phyloP scores from a whole-genome alignment of 2,888 invertebrate species.

The Ceraclea dissimilis region DNA sequence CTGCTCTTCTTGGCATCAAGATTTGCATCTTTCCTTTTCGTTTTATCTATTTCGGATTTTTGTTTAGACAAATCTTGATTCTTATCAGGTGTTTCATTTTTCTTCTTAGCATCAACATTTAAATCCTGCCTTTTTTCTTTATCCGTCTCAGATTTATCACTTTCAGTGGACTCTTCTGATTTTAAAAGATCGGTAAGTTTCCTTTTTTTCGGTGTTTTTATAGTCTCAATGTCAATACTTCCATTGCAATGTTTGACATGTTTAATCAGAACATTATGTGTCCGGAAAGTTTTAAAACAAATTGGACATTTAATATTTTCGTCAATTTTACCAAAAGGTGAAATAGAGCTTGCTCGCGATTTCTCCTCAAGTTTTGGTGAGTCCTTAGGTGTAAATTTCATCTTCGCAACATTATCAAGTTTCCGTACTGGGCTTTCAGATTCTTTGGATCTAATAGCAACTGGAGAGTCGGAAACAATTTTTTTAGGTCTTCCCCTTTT shows the following conservation, averaged over 20 bases:
- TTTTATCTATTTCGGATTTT: no score
- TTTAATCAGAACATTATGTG: slow-evolving; percentile 47
- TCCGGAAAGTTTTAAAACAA: slow-evolving; percentile 44
- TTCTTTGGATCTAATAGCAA: slow-evolving; percentile 20
- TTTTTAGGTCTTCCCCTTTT: slow-evolving; percentile 23
- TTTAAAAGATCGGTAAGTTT: not conserved
- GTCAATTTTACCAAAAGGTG: slow-evolving; percentile 40
- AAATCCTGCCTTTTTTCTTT: not conserved
- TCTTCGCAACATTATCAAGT: not conserved
- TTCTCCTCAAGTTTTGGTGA: slow-evolving; percentile 27
- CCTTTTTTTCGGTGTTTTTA: slow-evolving; percentile 17
- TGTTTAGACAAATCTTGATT: no score
- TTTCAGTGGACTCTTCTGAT: not conserved
- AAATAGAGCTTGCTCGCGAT: slow-evolving; percentile 31
- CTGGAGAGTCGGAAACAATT: slow-evolving; percentile 13
- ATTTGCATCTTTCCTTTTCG: no score
- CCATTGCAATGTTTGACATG: slow-evolving; percentile 48
- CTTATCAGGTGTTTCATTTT: no score
- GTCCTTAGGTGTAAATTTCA: not conserved
- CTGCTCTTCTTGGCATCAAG: no score
- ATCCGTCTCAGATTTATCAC: not conserved
- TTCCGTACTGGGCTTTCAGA: not conserved
- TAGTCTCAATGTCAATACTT: slow-evolving; percentile 24
- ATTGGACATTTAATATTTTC: slow-evolving; percentile 47
- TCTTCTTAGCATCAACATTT: no score